These are phyloP conservation scores for Pseudachorutes palmiensis DNA, from an alignment of 1,140 invertebrate genomes.

Conservation along the genomic window DNA sequence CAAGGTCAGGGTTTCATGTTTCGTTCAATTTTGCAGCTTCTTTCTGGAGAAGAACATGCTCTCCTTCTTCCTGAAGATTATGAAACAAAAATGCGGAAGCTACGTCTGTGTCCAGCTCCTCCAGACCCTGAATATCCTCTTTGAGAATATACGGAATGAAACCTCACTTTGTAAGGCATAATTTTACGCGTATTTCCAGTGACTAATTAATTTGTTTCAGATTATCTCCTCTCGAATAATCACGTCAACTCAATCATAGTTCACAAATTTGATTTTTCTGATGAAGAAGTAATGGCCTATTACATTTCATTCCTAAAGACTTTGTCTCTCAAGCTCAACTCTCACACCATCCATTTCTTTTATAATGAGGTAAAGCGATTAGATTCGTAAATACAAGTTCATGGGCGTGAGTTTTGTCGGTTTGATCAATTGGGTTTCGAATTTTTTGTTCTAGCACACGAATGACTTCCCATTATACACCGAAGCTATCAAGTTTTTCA, in stretches of 20 bases:
- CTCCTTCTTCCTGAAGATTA: constrained; percentile 92
- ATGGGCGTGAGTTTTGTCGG: no score
- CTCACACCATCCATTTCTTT: constrained; percentile 98
- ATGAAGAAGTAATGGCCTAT: constrained; percentile 99
- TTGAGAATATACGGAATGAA: constrained; percentile 98
- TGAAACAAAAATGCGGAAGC: constrained; percentile 94
- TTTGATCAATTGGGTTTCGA: no score
- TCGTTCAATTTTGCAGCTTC: constrained; percentile 64
- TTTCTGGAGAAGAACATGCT: constrained; percentile 99
- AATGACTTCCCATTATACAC: constrained; percentile 99
- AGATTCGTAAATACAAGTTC: no score
- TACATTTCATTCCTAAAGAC: constrained; percentile 99
- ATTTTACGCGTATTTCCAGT: no score
- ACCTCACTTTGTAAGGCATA: constrained; percentile 97
- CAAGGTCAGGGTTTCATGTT: no score
- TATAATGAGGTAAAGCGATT: constrained; percentile 84
- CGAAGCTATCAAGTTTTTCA: constrained; percentile 98
- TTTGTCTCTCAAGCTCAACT: constrained; percentile 94
- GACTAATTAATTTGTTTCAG: constrained; percentile 55
- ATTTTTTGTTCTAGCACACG: no score
- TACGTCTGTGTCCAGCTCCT: constrained; percentile 96
- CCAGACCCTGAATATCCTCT: constrained; percentile 96
- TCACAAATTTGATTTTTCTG: constrained; percentile 98
- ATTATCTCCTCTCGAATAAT: constrained; percentile 98
- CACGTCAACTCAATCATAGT: constrained; percentile 99